Evolutionary conservation across 2,888 invertebrate genomes (phyloP).

Genomic region (Ctenicera cuprea): DNA sequence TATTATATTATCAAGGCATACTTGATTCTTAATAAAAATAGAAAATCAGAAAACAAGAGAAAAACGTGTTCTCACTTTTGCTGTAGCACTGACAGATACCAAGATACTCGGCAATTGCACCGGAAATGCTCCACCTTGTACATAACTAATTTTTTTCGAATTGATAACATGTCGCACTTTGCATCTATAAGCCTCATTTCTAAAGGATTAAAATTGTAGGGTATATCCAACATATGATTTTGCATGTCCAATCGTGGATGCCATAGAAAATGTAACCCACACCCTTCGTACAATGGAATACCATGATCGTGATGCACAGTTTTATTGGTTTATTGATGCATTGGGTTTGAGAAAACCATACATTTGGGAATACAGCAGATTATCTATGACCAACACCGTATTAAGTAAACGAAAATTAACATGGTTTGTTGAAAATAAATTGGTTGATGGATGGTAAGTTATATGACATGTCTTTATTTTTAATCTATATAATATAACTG

Average conservation of each 20-base stretch:
- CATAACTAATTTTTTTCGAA: too few species aligned
- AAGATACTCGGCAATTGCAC: too few species aligned
- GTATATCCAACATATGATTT: slow-evolving; percentile 99
- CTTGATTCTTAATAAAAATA: too few species aligned
- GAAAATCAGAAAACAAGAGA: too few species aligned
- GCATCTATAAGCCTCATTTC: too few species aligned
- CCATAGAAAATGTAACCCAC: slow-evolving; percentile 97
- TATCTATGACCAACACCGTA: slow-evolving; percentile 99
- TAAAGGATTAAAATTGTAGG: slow-evolving; percentile 73
- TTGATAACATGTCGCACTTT: too few species aligned
- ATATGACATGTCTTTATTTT: slow-evolving; percentile 17
- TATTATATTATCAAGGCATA: too few species aligned
- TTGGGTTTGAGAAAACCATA: slow-evolving; percentile 90
- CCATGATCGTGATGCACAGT: slow-evolving; percentile 98
- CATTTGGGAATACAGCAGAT: slow-evolving; percentile 96
- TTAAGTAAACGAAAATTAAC: slow-evolving; percentile 97
- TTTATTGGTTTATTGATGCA: slow-evolving; percentile 96
- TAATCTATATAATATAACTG: not conserved
- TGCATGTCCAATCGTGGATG: slow-evolving; percentile 99
- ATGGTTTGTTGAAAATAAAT: slow-evolving; percentile 96
- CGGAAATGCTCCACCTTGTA: too few species aligned
- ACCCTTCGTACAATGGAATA: slow-evolving; percentile 98
- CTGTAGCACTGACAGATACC: too few species aligned
- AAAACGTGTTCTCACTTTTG: too few species aligned
- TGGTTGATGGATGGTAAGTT: slow-evolving; percentile 95